phyloP scores from a whole-genome alignment of 2,797 vertebrate species.

The Myripristis murdjan region DNA sequence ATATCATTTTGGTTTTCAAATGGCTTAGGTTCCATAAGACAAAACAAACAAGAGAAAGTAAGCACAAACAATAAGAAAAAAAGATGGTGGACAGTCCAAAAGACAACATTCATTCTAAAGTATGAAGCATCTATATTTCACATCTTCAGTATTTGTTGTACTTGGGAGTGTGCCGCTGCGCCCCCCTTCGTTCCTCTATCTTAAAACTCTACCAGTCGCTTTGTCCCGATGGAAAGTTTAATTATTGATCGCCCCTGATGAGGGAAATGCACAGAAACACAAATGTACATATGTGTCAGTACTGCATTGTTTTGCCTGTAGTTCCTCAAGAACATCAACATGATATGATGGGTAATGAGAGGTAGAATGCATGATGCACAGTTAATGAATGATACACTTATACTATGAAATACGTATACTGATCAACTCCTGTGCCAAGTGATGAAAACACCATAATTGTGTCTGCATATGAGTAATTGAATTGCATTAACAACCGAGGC shows the following conservation, averaged over 20 bases:
- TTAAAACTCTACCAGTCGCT: constrained; percentile 7
- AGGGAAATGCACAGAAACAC: not conserved
- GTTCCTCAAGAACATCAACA: not conserved
- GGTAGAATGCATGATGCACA: no score
- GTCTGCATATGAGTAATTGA: no score
- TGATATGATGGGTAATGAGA: no score
- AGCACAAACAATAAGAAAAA: no score
- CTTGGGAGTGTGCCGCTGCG: constrained; percentile 8
- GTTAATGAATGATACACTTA: not conserved
- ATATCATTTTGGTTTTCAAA: no score
- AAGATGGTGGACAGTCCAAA: no score
- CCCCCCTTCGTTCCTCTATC: constrained; percentile 4
- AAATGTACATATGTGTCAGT: not conserved
- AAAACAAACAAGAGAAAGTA: no score
- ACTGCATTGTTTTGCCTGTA: not conserved
- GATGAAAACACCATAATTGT: no score
- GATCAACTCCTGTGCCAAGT: no score
- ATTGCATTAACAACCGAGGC: not conserved
- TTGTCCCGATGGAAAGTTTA: not conserved
- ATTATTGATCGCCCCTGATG: no score
- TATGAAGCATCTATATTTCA: not conserved
- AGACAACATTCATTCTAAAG: not conserved
- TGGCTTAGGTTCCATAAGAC: no score
- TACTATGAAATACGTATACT: not conserved
- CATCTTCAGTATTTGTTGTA: not conserved